Conservation (phyloP, 2,797 vertebrate genomes). For the Ceryle rudis region DNA sequence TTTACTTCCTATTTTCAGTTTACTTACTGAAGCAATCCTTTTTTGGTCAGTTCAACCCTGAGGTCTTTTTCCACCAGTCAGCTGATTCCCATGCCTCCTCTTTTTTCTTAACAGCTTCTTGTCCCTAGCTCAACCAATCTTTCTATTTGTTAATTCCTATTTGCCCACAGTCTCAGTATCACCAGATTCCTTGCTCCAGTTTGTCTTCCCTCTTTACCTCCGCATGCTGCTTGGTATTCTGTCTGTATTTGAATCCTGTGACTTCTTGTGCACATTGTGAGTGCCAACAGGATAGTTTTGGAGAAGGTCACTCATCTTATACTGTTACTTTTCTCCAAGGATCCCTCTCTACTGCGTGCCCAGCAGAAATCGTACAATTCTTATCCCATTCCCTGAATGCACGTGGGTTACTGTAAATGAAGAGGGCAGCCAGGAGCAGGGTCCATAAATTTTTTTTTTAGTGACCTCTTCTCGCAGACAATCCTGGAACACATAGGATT, state of each 20-base stretch:
- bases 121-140: not conserved
- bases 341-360: not conserved
- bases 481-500: fast-evolving
- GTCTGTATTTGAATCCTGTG: not conserved
- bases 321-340: not conserved
- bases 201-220: not conserved
- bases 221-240: fast-evolving
- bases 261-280: not conserved
- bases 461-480: not conserved
- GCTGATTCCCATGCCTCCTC: not conserved
- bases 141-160: not conserved
- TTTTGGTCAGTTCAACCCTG: not conserved
- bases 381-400: not conserved
- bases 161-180: not conserved
- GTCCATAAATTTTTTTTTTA: not conserved
- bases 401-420: not conserved
- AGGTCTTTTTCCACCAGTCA: not conserved
- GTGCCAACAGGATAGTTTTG: not conserved
- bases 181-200: not conserved
- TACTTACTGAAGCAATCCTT: not conserved
- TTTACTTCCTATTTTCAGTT: not conserved
- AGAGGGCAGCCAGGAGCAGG: not conserved
- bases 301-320: not conserved
- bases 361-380: not conserved
- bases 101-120: not conserved